A percentile compares a stretch with the other conserved stretches of the same genome.
These are phyloP conservation scores for Megaceryle torquata DNA, from an alignment of 2,113 vertebrate species.

Conservation along the genomic window DNA sequence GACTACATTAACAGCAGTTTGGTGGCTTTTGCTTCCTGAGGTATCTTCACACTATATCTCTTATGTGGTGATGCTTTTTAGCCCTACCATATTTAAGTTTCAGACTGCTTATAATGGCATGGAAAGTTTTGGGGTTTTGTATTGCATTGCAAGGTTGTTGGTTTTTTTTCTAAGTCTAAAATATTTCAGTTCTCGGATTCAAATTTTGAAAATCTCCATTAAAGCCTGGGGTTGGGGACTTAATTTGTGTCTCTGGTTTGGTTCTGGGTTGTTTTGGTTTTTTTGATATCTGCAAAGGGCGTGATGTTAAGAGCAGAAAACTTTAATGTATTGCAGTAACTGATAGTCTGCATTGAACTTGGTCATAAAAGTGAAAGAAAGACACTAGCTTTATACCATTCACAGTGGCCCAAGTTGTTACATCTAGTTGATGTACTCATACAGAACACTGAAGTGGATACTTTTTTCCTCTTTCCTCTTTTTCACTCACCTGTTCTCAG, in stretches of 20 bases:
- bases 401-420: neutral
- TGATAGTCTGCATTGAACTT: neutral
- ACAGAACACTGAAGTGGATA: neutral
- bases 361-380: neutral
- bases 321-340: neutral
- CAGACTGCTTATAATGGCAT: neutral
- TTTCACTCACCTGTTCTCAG: neutral
- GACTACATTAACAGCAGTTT: neutral
- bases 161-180: neutral
- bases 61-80: neutral
- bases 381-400: neutral
- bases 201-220: neutral
- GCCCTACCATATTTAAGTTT: fast-evolving
- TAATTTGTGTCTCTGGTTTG: neutral
- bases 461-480: neutral
- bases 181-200: neutral
- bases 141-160: neutral
- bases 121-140: neutral
- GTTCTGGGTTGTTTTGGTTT: neutral
- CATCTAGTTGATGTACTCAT: neutral
- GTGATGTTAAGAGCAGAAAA: neutral
- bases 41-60: neutral
- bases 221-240: neutral
- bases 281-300: neutral
- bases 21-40: neutral